Conservation (phyloP, 2,797 vertebrate genomes). For the Calcarius lapponicus region DNA sequence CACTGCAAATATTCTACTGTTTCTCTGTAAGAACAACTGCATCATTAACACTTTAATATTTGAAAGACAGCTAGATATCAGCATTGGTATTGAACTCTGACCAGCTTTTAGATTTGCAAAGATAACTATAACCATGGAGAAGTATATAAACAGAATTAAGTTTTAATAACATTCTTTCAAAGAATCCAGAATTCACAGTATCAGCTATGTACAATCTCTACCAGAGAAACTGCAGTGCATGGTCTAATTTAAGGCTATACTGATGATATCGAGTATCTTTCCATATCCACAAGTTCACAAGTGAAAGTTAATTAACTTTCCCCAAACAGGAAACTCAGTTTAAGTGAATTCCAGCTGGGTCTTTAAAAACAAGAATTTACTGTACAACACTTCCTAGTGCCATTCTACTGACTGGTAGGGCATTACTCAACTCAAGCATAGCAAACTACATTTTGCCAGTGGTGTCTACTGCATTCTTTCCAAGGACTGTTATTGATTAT, state of each 20-base stretch:
- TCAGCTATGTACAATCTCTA: neutral
- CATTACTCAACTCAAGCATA: neutral
- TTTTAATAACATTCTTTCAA: neutral
- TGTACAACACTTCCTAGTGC: neutral
- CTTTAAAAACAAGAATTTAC: neutral
- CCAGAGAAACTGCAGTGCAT: neutral
- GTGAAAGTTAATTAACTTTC: neutral
- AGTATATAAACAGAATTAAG: neutral
- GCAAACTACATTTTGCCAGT: neutral
- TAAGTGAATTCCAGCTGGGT: neutral
- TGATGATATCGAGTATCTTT: neutral
- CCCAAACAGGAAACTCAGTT: neutral
- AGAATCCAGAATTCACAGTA: neutral
- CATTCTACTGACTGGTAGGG: neutral
- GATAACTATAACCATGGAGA: neutral
- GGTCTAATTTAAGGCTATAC: neutral
- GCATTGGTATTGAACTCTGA: neutral
- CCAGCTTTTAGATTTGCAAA: neutral
- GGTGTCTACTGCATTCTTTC: neutral
- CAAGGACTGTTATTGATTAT: neutral
- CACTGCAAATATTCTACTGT: neutral
- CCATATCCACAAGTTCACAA: neutral
- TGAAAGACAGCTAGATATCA: neutral
- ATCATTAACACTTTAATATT: neutral
- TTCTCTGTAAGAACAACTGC: neutral